These are phyloP conservation scores for Hipparchia sbordonii DNA, from an alignment of 2,888 invertebrate genomes.

Conservation along the genomic window DNA sequence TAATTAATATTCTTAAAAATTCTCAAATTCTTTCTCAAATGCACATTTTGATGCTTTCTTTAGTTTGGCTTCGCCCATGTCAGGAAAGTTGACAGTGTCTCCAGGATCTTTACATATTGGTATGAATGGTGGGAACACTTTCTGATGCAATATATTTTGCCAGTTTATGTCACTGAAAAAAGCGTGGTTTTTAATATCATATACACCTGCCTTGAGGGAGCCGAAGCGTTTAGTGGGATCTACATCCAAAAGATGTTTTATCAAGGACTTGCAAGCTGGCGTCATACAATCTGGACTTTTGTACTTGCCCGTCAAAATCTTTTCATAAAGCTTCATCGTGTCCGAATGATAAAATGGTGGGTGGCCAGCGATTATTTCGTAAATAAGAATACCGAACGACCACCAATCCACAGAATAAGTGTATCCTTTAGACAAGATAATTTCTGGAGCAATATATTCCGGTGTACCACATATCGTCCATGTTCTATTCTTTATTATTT, in stretches of 20 bases:
- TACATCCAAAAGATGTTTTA: conserved; percentile 88
- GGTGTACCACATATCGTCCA: conserved; percentile 98
- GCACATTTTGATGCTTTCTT: conserved; percentile 73
- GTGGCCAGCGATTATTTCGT: conserved; percentile 93
- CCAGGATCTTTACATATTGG: conserved; percentile 79
- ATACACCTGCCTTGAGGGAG: conserved; percentile 92
- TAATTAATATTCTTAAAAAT: conserved; percentile 78
- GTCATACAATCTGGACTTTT: conserved; percentile 91
- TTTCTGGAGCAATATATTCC: conserved; percentile 97
- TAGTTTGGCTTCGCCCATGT: conserved; percentile 79
- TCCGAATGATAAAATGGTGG: conserved; percentile 95
- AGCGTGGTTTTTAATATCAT: conserved; percentile 94
- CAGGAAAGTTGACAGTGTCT: conserved; percentile 87
- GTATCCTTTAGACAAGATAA: conserved; percentile 94
- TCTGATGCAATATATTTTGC: conserved; percentile 90
- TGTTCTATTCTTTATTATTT: conserved; percentile 88
- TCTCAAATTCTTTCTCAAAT: conserved; percentile 85
- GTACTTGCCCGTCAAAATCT: conserved; percentile 94
- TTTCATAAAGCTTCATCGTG: conserved; percentile 95
- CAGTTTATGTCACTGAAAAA: conserved; percentile 95
- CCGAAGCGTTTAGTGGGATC: conserved; percentile 86
- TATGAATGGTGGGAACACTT: conserved; percentile 84
- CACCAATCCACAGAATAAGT: conserved; percentile 97
- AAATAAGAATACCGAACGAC: conserved; percentile 93
- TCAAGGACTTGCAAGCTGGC: conserved; percentile 88